A percentile compares a stretch with the other conserved stretches of the same genome.
These are phyloP conservation scores for Bombus affinis DNA, from an alignment of 1,140 invertebrate species.

Conservation along the genomic window DNA sequence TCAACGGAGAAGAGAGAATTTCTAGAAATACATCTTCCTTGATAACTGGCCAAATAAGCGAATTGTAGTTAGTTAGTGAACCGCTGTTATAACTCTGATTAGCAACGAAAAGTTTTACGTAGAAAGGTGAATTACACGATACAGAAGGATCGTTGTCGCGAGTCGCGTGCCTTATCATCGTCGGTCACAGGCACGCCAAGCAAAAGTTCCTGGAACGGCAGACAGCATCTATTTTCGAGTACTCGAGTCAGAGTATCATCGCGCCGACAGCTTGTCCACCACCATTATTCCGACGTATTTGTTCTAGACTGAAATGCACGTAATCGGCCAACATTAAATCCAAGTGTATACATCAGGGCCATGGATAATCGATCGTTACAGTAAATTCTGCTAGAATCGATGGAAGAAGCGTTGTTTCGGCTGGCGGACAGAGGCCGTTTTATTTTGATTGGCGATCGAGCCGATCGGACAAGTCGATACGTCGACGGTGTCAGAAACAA, in stretches of 20 bases:
- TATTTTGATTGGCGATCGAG: conserved; percentile 35
- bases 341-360: neutral
- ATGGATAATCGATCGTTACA: neutral
- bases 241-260: conserved; percentile 17
- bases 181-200: conserved; percentile 3
- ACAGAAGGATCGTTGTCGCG: neutral
- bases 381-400: neutral
- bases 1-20: neutral
- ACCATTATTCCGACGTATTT: neutral
- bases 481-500: conserved; percentile 24
- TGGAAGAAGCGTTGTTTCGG: conserved; percentile 11
- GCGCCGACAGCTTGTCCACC: neutral
- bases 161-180: conserved; percentile 16
- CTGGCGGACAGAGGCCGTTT: conserved; percentile 17
- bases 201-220: conserved; percentile 34
- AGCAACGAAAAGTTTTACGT: neutral
- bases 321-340: neutral
- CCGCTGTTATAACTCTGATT: neutral
- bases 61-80: neutral
- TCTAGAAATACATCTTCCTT: conserved; percentile 1
- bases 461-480: conserved; percentile 9
- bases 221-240: conserved; percentile 55
- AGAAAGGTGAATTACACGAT: conserved; percentile 16
- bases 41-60: neutral
- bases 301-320: neutral